These are phyloP conservation scores for Alcedo quadribrachys DNA, from an alignment of 2,797 vertebrate genomes.

Conservation along the genomic window DNA sequence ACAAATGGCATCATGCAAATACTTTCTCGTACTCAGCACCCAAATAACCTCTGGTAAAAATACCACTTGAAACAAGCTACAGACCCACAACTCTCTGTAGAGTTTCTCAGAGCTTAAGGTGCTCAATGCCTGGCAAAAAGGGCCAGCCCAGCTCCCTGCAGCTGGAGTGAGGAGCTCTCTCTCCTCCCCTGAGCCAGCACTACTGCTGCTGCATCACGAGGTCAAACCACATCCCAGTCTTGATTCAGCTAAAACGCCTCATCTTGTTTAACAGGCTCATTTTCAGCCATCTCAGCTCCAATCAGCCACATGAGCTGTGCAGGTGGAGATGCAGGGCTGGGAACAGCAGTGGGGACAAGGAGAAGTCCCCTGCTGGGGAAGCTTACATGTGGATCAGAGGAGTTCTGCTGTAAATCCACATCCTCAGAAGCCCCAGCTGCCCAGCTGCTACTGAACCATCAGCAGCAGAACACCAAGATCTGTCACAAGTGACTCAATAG, in stretches of 20 bases:
- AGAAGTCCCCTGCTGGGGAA: not conserved
- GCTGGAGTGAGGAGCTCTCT: not conserved
- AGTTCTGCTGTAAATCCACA: not conserved
- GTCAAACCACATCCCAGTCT: not conserved
- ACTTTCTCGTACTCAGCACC: not conserved
- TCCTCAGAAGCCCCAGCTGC: not conserved
- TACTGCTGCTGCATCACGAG: accelerated
- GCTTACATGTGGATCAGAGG: not conserved
- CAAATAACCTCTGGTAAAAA: not conserved
- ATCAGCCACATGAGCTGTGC: not conserved
- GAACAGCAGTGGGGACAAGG: not conserved
- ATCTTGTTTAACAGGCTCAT: not conserved
- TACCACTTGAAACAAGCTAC: not conserved
- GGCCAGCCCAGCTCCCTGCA: not conserved
- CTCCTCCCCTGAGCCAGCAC: not conserved
- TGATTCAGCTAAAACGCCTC: not conserved
- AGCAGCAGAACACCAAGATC: not conserved
- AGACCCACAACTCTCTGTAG: not conserved
- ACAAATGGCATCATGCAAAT: not conserved
- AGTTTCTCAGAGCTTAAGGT: not conserved
- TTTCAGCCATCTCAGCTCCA: not conserved
- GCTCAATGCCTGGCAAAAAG: not conserved
- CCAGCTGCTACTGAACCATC: not conserved
- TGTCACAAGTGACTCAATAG: not conserved
- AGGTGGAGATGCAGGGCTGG: not conserved